Conservation (phyloP, 2,888 invertebrate species). For the Liodrosophila aerea region DNA sequence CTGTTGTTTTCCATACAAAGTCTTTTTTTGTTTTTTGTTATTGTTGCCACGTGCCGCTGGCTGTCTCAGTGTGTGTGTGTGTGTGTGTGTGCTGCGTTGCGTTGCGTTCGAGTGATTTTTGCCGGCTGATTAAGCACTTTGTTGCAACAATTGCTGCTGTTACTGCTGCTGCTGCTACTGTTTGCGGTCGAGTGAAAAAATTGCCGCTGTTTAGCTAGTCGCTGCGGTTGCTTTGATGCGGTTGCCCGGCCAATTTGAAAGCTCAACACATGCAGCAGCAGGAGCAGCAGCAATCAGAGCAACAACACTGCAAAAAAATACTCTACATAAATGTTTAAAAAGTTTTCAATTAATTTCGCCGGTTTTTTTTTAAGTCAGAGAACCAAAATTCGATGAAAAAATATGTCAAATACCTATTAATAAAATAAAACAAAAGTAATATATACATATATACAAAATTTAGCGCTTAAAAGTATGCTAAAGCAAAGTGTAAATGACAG, state of each 20-base stretch:
- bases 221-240: conserved; percentile 64
- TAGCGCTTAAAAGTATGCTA: too few relatives aligned
- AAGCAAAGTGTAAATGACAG: too few relatives aligned
- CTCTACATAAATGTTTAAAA: not conserved
- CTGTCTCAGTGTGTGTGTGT: conserved; percentile 5
- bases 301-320: not conserved
- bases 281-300: conserved; percentile 7
- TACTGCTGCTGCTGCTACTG: conserved; percentile 12
- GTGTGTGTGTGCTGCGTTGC: conserved; percentile 19
- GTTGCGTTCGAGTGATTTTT: conserved; percentile 49
- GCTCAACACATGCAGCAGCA: conserved; percentile 18
- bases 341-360: not conserved
- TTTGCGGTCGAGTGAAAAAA: conserved; percentile 16
- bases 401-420: not conserved
- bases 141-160: conserved; percentile 11
- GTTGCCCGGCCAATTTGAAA: conserved; percentile 55
- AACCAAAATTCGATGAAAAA: not conserved
- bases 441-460: too few relatives aligned
- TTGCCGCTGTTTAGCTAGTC: conserved; percentile 55
- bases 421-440: not conserved
- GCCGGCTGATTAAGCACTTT: conserved; percentile 52
- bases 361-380: not conserved
- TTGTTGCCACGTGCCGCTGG: conserved; percentile 20
- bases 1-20: conserved; percentile 2
- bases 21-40: conserved; percentile 13